Base-by-base conservation (phyloP, 1,140 invertebrate genomes). In the Tetramorium parvispinum region DNA sequence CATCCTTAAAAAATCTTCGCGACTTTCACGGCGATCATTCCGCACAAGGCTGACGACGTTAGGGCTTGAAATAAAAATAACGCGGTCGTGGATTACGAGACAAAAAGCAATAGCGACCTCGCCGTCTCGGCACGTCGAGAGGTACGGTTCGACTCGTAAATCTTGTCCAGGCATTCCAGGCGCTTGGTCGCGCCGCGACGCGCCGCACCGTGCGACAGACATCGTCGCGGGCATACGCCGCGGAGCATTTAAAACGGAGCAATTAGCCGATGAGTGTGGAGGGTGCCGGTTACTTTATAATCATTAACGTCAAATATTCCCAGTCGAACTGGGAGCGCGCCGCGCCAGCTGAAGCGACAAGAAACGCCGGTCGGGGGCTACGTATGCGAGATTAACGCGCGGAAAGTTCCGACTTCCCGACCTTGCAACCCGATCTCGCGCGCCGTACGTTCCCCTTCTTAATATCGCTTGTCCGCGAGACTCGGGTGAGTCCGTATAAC, bases 301-400 rank as follows among this genome's bases (percentile, higher is more conserved):
- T 70, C 78, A 81, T 81, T 81, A 81, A 81, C 49, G 78, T 81
- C 78, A 81, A 81, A 81, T 81, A 81, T 27, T 40, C 27, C 8
- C 37, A 16, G 37, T 16, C 37, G 37, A 65, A 59, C 11, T 16
- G 11, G 61, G 70, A 21, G 63, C 49, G 27, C 21, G 18, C 24
- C 27, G 43, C 24, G 18, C 49, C 63, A 49, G 49, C 77, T 49
- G 63, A 55, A 81, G 21, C 61, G 65, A 55, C 78, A 81, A 81
- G 78, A 57, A 81, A 70, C 51, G 46, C 8, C 78, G 24, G 32
- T 43, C 32, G 18, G 18, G n/a, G n/a, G 13, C 49, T 43, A 70
- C 78, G 21, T 27, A 21, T 57, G 65, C 78, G 63, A 81, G 78
- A 70, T 70, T 81, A 81, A 81, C 63, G 78, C 78, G 78, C 32